Conservation (phyloP, 2,797 vertebrate species). For the Sebastes paucispinis region DNA sequence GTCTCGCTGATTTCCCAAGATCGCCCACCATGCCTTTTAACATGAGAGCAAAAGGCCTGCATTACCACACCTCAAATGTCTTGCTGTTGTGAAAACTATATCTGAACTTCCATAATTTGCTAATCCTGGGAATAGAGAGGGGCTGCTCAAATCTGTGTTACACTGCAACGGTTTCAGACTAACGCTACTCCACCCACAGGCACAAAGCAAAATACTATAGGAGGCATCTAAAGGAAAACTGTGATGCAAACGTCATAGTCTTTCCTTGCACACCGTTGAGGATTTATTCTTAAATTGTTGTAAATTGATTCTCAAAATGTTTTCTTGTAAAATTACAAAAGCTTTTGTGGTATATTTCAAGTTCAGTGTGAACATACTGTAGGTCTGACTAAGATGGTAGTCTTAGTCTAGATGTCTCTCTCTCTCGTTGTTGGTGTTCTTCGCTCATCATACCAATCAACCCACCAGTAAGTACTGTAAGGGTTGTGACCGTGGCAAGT, state of each 20-base stretch:
- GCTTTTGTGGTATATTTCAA: too few species aligned
- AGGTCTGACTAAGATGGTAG: background rate
- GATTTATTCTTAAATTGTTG: background rate
- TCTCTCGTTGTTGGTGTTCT: background rate
- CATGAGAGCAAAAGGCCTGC: background rate
- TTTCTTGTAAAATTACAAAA: too few species aligned
- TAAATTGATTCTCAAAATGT: background rate
- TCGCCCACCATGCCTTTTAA: background rate
- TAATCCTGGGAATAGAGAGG: background rate
- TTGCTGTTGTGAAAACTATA: background rate
- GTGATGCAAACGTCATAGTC: background rate
- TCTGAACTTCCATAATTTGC: background rate
- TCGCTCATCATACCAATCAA: background rate
- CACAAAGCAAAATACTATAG: background rate
- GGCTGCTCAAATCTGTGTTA: background rate
- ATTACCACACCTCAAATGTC: background rate
- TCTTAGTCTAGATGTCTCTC: background rate
- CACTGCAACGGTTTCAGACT: background rate
- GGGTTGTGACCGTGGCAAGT: background rate
- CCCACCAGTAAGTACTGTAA: background rate
- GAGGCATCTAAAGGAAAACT: background rate
- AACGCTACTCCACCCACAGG: rapidly evolving
- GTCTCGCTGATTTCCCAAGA: too few species aligned
- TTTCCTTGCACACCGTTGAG: background rate
- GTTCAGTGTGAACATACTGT: too few species aligned